Evolutionary conservation across 53 echinoderm and acorn worm genomes (phyloP), one percentile per base, ranked within the genome.

Genomic region (Holothuria leucospilota): DNA sequence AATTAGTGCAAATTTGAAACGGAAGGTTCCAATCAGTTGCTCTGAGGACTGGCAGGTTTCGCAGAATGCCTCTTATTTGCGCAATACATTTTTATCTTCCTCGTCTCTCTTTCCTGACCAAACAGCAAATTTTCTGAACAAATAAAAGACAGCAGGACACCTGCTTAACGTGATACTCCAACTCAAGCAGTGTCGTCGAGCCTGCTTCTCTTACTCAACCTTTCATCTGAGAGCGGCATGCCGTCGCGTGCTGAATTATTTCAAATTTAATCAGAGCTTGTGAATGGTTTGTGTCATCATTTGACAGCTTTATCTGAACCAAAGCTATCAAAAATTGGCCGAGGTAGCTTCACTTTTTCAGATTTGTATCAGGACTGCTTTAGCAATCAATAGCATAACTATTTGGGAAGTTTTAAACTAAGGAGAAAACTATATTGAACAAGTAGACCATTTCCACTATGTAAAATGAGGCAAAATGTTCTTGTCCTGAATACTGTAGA

Each of bases 281-380:
- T 25, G 81, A 81, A 81, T 81, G 81, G 81, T 81, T 81, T 81
- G 56, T 81, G 81, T 81, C 81, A 81, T 61, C 30, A 61, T 61
- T 62, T 81, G 81, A 81, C 81, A 81, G 81, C 81, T 81, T 81
- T 75, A 75, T 75, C 75, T 75, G 51, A 75, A 75, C 46, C 75
- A 51, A 49, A 75, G 75, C 75, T 75, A 75, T 75, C 75, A 75
- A 75, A 75, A 75, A 75, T 75, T 49, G 75, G 24, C 21, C 13
- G 21, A 75, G 75, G 75, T 75, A 75, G 51, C n/a, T 75, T 75
- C 51, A 42, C 51, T 38, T 75, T 49, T 68, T 28, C 68, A 28
- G 68, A 56, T 56, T 56, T 56, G 56, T 56, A 56, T 56, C 56
- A 56, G 56, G 56, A 56, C 0, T 18, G 56, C 56, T 56, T 56